Evolutionary conservation across 1,140 invertebrate genomes (phyloP).

Genomic region (Scaptodrosophila lebanonensis): DNA sequence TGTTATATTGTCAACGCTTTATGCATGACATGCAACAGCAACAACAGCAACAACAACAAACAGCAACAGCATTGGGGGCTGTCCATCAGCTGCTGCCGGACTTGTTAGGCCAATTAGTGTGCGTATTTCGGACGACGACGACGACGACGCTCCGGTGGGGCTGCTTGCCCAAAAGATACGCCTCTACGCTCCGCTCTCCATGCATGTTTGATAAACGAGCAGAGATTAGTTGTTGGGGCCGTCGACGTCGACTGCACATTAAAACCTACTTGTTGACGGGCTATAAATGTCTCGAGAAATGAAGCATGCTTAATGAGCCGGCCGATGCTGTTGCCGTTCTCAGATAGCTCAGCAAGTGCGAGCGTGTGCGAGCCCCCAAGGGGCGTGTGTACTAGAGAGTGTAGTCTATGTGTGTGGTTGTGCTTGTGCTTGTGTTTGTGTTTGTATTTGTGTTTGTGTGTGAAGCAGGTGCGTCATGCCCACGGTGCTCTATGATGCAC

Average conservation of each 20-base stretch:
- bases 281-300: conserved; percentile 61
- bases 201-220: conserved; percentile 48
- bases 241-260: conserved; percentile 25
- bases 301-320: conserved; percentile 55
- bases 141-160: no score
- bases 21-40: conserved; percentile 34
- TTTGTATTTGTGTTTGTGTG: not conserved
- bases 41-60: conserved; percentile 18
- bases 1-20: conserved; percentile 11
- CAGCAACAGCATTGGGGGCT: conserved; percentile 8
- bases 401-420: not conserved
- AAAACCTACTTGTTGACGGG: conserved; percentile 46
- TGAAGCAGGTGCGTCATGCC: conserved; percentile 8
- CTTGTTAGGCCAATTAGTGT: conserved; percentile 53
- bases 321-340: no score
- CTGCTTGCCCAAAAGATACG: no score
- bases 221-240: conserved; percentile 39
- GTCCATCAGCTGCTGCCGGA: conserved; percentile 10
- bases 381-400: not conserved
- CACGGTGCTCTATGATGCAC: conserved; percentile 7
- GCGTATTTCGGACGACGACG: conserved; percentile 40
- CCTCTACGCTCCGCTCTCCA: no score
- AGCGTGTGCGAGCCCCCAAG: no score
- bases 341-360: no score
- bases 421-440: conserved; percentile 6